Evolutionary conservation across 2,797 vertebrate genomes (phyloP), one percentile per base, ranked within the genome.

Genomic region (Telmatherina bonti): DNA sequence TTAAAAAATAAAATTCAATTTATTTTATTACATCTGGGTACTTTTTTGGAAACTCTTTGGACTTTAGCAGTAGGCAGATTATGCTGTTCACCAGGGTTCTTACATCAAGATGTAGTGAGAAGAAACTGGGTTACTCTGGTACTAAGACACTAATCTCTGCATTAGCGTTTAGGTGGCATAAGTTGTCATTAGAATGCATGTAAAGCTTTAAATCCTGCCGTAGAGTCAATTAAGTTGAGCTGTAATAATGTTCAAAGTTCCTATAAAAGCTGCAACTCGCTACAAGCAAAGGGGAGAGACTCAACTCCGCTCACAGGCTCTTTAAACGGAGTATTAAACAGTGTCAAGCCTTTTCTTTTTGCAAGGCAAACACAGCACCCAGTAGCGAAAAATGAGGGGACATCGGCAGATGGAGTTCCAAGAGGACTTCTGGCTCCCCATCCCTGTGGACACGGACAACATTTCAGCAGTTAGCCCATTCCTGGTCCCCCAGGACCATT

Each of bases 401-500:
- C 82, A 62, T 31, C 55, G 29, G 13, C 43, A 38, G 1, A 29
- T 70, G 5, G 85, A 95, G 41, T 53, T 94, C 47, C 91, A 87
- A 0, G 94, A 96, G 0, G 92, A 95, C 16, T 96, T 96, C 90
- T 95, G 81, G 87, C 93, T 96, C 64, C 94, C 94, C 12, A 47
- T 94, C 67, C 58, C 56, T 8, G 66, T 96, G 88, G 93, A 95
- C 0, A 90, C 89, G 30, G 43, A 91, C 75, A 95, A 95, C 72
- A 60, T 95, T 65, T 90, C 94, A 5, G 60, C 88, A 0, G 47
- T 94, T 18, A 95, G 94, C 76, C 94, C 95, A 0, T 96, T 72
- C 85, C 78, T 95, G 79, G 94, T 95, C 35, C 94, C 95, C 7
- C 94, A 96, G 77, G 94, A 94, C 30, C 94, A 96, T 85, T 77